A percentile compares a stretch with the other conserved stretches of the same genome.
These are phyloP conservation scores for Isurus oxyrinchus DNA, from an alignment of 2,113 vertebrate species.

Conservation along the genomic window DNA sequence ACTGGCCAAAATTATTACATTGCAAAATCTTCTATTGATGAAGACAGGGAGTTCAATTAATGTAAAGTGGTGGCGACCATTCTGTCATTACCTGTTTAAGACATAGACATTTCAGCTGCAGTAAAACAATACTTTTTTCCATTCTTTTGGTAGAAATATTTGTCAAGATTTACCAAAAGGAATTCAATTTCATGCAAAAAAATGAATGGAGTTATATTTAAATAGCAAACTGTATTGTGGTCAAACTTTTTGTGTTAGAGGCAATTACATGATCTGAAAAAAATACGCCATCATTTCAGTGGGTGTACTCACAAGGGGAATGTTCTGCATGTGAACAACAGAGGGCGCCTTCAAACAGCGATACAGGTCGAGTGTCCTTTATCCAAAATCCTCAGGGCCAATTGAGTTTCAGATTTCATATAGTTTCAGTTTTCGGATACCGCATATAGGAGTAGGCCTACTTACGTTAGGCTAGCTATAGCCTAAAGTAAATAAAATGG, in stretches of 20 bases:
- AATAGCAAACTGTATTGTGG: neutral
- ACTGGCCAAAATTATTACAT: neutral
- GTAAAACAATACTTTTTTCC: neutral
- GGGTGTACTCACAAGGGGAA: neutral
- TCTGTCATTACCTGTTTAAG: neutral
- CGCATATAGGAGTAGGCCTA: no score
- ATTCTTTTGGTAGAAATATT: neutral
- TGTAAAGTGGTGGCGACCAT: neutral
- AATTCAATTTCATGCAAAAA: neutral
- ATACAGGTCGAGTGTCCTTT: neutral
- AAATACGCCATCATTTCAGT: neutral
- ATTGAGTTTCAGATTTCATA: no score
- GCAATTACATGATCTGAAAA: neutral
- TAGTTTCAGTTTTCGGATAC: no score
- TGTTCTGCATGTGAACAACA: neutral
- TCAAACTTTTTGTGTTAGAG: neutral
- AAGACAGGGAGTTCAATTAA: neutral
- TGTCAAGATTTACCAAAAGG: neutral
- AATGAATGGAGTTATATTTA: neutral
- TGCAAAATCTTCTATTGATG: neutral
- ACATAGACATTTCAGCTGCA: neutral
- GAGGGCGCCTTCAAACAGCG: slow-evolving; percentile 7
- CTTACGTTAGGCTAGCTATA: no score
- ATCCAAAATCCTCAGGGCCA: no score
- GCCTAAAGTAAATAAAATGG: no score